Conservation (phyloP, 2,888 invertebrate genomes). For the Leucoptera coffeella region DNA sequence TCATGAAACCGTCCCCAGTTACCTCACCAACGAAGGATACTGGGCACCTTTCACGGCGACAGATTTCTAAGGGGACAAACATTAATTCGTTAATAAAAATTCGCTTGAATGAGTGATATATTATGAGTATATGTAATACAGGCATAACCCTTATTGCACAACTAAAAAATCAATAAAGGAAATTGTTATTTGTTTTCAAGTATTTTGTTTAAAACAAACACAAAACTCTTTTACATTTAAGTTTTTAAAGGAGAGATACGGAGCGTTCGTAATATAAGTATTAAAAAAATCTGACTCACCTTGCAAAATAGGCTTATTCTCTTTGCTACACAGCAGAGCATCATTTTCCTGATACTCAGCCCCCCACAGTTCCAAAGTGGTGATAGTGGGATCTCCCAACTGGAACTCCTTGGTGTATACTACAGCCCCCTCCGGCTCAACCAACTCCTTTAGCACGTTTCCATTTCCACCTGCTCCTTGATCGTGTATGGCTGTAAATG, state of each 20-base stretch:
- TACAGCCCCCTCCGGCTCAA: constrained; percentile 90
- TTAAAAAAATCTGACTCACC: no score
- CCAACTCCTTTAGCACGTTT: constrained; percentile 94
- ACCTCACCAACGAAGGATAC: constrained; percentile 90
- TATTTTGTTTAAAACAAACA: no score
- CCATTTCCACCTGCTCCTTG: constrained; percentile 99
- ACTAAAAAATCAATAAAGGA: no score
- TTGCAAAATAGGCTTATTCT: constrained; percentile 59
- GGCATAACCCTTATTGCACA: no score
- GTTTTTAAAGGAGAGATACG: no score
- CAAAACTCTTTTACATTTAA: no score
- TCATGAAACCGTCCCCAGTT: constrained; percentile 76
- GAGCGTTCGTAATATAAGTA: no score
- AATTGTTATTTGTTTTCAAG: no score
- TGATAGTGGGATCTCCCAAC: constrained; percentile 92
- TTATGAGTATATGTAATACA: no score
- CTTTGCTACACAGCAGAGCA: constrained; percentile 72
- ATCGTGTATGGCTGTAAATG: constrained; percentile 80
- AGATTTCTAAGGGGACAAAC: constrained; percentile 48
- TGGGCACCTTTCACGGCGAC: constrained; percentile 84
- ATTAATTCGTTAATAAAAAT: no score
- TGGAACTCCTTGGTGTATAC: constrained; percentile 83
- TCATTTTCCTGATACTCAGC: constrained; percentile 97
- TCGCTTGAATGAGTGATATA: no score
- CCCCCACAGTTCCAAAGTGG: constrained; percentile 92